These are phyloP conservation scores for Papilio demoleus DNA, from an alignment of 2,888 invertebrate species.

Conservation along the genomic window DNA sequence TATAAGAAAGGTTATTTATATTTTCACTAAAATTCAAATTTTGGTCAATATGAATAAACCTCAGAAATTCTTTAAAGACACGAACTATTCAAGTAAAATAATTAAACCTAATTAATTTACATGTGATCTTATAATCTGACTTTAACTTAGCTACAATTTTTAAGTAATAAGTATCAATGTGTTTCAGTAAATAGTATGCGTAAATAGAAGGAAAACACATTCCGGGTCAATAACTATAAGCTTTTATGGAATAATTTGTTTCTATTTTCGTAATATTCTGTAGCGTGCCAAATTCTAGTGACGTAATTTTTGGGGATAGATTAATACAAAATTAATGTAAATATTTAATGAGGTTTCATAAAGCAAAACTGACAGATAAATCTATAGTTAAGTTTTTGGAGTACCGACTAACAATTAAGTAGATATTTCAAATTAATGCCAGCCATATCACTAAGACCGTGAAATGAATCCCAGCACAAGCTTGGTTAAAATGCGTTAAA, in stretches of 20 bases:
- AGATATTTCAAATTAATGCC: too few relatives aligned
- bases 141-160: not conserved
- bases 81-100: too few relatives aligned
- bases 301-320: not conserved
- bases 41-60: too few relatives aligned
- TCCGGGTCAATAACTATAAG: not conserved
- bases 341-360: not conserved
- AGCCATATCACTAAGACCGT: too few relatives aligned
- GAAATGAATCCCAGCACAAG: too few relatives aligned
- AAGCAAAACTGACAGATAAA: not conserved
- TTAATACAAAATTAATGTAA: not conserved
- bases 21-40: too few relatives aligned
- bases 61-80: too few relatives aligned
- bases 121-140: not conserved
- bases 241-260: slow-evolving; percentile 6
- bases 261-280: slow-evolving; percentile 2
- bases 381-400: not conserved
- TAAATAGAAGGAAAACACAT: not conserved
- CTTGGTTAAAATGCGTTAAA: too few relatives aligned
- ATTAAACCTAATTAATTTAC: not conserved
- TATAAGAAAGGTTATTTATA: too few relatives aligned
- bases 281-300: slow-evolving; percentile 37
- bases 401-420: too few relatives aligned
- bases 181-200: not conserved
- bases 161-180: not conserved